Base-by-base conservation (phyloP, 1,140 invertebrate species). In the Vanessa tameamea region DNA sequence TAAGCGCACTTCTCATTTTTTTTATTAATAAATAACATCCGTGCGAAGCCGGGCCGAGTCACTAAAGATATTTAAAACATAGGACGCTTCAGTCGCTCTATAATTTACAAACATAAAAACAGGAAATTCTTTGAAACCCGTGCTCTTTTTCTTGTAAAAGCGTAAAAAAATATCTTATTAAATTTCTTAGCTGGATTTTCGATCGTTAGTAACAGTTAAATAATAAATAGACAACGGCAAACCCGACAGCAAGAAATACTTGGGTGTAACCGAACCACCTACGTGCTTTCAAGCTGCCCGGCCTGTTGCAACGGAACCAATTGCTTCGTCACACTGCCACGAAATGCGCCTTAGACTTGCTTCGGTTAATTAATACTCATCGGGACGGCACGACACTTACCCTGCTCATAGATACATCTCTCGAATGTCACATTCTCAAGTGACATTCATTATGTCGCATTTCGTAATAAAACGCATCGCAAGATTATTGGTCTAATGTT, bases 361-460 rank as follows among this genome's bases (percentile, higher is more conserved):
- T 83, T 77, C 84, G 87, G 82, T 89, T 90, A 92, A 92, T 92
- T 91, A 90, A 91, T 91, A 88, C 78, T 80, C 86, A 82, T 90
- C 84, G 86, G 86, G 84, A 88, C 84, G 81, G 85, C 87, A 89
- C 84, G 84, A 87, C 82, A 83, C 79, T 84, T 80, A 76, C 81
- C 74, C 80, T 74, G 73, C 79, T 84, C 84, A 82, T 75, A 74
- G 79, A 79, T 78, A 72, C 79, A 82, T 75, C 74, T 82, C 80
- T 81, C 72, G 72, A 84, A 84, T 77, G 76, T 81, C 82, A 78
- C 79, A 82, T 85, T 86, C 81, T 80, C 64, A 77, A 82, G 75
- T 71, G 87, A 87, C 87, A 86, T 83, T 85, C 75, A 85, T 86
- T 90, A 82, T 88, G 78, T 79, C 66, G 70, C 66, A 64, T 84